phyloP scores from a whole-genome alignment of 2,797 vertebrate genomes.

The Dicrostonyx torquatus region DNA sequence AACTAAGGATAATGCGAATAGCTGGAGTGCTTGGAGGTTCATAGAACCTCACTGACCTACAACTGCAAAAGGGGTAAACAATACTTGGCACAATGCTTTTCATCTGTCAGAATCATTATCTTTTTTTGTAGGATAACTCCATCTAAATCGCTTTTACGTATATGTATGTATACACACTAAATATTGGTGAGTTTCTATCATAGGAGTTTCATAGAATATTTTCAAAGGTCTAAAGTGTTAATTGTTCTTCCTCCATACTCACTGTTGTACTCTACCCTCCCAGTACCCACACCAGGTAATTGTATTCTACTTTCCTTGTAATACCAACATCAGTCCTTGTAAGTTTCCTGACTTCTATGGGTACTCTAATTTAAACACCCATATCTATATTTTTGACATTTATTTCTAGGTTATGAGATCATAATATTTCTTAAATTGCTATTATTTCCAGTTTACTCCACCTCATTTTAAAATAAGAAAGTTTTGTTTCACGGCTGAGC shows the following conservation, averaged over 20 bases:
- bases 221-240: neutral
- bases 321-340: neutral
- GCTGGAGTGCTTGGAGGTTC: neutral
- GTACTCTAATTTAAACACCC: neutral
- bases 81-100: neutral
- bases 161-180: neutral
- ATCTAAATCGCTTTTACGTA: neutral
- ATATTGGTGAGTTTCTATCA: neutral
- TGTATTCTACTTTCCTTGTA: neutral
- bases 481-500: neutral
- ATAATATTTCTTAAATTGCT: neutral
- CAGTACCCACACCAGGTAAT: neutral
- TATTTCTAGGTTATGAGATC: neutral
- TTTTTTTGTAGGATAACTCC: neutral
- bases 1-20: neutral
- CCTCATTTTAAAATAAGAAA: neutral
- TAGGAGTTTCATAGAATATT: neutral
- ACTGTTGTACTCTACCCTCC: neutral
- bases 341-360: neutral
- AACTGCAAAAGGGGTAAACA: neutral
- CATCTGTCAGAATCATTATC: neutral
- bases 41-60: neutral
- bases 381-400: neutral
- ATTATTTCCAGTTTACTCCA: neutral
- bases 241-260: neutral